These are phyloP conservation scores for Acanthurus leucopareius DNA, from an alignment of 2,797 vertebrate genomes.

Conservation along the genomic window DNA sequence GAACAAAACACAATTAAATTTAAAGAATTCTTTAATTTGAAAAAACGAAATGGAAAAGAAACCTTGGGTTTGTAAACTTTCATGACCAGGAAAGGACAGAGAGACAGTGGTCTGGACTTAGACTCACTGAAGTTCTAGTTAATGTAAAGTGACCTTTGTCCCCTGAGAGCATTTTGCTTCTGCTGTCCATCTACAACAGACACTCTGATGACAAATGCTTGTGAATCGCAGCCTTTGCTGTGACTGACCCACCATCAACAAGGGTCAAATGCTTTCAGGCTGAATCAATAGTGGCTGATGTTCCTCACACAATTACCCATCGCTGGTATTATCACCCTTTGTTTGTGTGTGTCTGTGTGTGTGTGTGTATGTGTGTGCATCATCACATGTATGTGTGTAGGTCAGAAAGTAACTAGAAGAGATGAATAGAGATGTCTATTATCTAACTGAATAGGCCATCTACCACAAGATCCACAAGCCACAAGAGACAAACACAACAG, in stretches of 20 bases:
- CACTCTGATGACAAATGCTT: not conserved
- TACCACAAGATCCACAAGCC: not conserved
- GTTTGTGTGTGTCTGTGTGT: conserved; percentile 6
- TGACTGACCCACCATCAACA: conserved; percentile 6
- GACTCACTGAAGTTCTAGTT: conserved; percentile 29
- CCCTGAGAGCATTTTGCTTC: conserved; percentile 43
- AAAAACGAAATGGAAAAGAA: not conserved
- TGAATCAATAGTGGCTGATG: conserved; percentile 40
- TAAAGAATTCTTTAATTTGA: too few relatives aligned
- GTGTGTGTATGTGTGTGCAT: not conserved
- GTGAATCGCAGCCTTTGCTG: not conserved
- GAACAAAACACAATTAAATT: too few relatives aligned
- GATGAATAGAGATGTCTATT: conserved; percentile 10
- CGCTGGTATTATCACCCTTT: conserved; percentile 10
- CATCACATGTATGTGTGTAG: too few relatives aligned
- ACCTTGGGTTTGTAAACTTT: not conserved
- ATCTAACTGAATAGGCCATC: conserved; percentile 1
- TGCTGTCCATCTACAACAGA: conserved; percentile 29
- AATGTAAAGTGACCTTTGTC: conserved; percentile 50
- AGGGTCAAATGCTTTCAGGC: conserved; percentile 44
- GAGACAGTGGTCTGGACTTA: conserved; percentile 12
- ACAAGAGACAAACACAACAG: not conserved
- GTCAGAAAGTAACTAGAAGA: not conserved
- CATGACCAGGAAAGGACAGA: not conserved
- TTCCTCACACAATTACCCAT: conserved; percentile 2